Base-by-base conservation (phyloP, 1,140 invertebrate species). In the Saccostrea glomerata region DNA sequence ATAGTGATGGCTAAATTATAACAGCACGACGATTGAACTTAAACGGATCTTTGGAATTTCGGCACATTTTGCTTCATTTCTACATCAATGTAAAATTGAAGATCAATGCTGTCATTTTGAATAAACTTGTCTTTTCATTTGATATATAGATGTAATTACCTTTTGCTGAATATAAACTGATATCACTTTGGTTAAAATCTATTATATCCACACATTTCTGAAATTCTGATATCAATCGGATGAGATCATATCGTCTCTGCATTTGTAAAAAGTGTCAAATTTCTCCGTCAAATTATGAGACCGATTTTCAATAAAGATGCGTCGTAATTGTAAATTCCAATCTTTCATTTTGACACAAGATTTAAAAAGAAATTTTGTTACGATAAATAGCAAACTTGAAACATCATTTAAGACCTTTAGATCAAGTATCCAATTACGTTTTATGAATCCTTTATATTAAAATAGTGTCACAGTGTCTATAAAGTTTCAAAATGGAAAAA, bases 171-270 rank as follows among this genome's bases (percentile, higher is more conserved):
- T 77, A 36, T 30, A 77, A 30, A 30, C 13, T 77, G 70, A 25
- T 25, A 77, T 17, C 70, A 36, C 23, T 77, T 25, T 77, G 23
- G 25, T 11, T 30, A 30, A 77, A 36, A 77, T 30, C 25, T 77
- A 36, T 77, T 30, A 77, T 77, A 25, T 36, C 25, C 70, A 77
- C 70, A 77, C 70, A 77, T 77, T 77, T 77, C 23, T 77, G 70
- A 30, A 77, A 77, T 77, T 77, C 30, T 36, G 25, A 77, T 36
- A 77, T 77, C 70, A 77, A 77, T 77, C 70, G 25, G 13, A 36
- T 15, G 30, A 77, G 70, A 77, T 77, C 25, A 36, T 77, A 77
- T 77, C 47, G 47, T 47, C 70, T 77, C 25, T 30, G 70, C 17
- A 36, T 30, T 77, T 63, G 13, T 77, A 23, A 30, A 77, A 77